Evolutionary conservation across 2,888 invertebrate genomes (phyloP), one percentile per base, ranked within the genome.

Genomic region (Drosophila melanocephala): DNA sequence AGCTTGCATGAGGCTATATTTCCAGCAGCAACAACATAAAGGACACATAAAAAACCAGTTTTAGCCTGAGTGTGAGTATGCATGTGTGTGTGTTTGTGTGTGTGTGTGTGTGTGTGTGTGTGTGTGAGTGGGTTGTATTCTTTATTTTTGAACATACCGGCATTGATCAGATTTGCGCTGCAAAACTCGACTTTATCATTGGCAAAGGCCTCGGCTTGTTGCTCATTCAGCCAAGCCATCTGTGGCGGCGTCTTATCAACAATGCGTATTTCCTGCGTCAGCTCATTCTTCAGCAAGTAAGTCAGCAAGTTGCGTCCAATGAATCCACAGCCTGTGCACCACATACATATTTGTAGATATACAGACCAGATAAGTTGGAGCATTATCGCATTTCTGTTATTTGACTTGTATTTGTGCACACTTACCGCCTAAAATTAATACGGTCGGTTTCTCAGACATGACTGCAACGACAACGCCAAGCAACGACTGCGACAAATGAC

Each of bases 181-280:
- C 95, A 96, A 93, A 98, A 98, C 93, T 97, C 97, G 14, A 98
- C 96, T 91, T 96, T 94, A 75, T 96, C 95, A 94, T 95, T 95
- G 70, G 96, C 95, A 93, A 98, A 98, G 55, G 95, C 94, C 87
- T 95, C 95, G 81, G 95, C 94, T 91, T 98, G 98, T 72, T 94
- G 94, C 3, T 95, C 94, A 93, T 97, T 98, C 42, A 98, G 94
- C 96, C 98, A 98, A 3, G 98, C 98, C 89, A 97, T 96, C 93
- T 97, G 97, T 2, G 98, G 98, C 59, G 98, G 98, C 37, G 98
- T 98, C 90, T 98, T 98, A 94, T 98, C 98, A 69, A 97, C 97
- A 57, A 98, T 96, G 81, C 97, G 95, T 77, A 98, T 94, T 87
- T 95, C 95, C 89, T 96, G 96, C 75, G 96, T 96, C 87, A 97